Base-by-base conservation (phyloP, 2,888 invertebrate genomes). In the Steinernema hermaphroditum region DNA sequence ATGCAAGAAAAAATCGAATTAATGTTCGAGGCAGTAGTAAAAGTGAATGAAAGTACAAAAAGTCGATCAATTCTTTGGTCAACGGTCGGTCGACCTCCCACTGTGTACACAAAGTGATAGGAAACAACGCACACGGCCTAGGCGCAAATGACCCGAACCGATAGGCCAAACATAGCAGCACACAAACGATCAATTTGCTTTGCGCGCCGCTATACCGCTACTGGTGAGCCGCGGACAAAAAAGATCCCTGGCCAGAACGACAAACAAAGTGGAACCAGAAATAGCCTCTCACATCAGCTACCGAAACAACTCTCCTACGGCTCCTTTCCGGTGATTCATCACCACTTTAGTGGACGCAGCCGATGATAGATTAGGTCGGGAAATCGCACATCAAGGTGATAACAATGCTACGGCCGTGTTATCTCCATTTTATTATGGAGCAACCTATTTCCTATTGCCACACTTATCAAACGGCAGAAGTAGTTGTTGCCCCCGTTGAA, bases 81-180 rank as follows among this genome's bases (percentile, higher is more conserved):
- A 54, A 54, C 14, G 27, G n/a, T 12, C 27, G 54, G 19, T 54
- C 54, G 27, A 54, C 24, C 12, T 6, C 4, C 54, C 19, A 12
- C 19, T 49, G 49, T 54, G 27, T 54, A 27, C 16, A 12, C 54
- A 27, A 6, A 8, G 27, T 12, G 54, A 54, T 54, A 4, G 27
- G 54, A 54, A 27, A 14, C 22, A 2, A 54, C 22, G 27, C 54
- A 27, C 6, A 8, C 54, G 27, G 54, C 12, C 49, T n/a, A 49
- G 49, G 27, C 54, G 54, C 54, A 54, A 54, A 54, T 54, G 54
- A 54, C 54, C 54, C 27, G 27, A 54, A 54, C 54, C 54, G 54
- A 54, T 24, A 22, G 54, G 54, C 54, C 54, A 54, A 54, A 54
- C 54, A 54, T 24, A 54, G 54, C 54, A 54, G 54, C 54, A 24